Base-by-base conservation (phyloP, 2,113 vertebrate species). In the Pelobates fuscus region DNA sequence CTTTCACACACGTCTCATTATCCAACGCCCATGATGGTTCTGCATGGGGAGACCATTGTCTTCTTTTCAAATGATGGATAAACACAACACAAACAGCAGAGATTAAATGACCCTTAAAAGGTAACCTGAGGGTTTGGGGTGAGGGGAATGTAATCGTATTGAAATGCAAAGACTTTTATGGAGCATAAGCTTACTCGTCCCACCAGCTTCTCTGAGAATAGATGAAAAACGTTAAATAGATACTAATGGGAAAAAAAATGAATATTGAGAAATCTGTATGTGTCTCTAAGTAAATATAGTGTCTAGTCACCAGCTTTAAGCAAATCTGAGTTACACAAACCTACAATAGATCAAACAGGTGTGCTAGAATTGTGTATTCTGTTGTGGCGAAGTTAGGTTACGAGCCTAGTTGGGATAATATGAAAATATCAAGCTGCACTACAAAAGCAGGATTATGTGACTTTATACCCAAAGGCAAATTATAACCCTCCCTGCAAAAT, bases 71-170 rank as follows among this genome's bases (percentile, higher is more conserved):
- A 59, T 14, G 24, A 61, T 44, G 43, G 67, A 26, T 3, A 52
- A 61, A 57, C 2, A 2, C 62, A 63, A 17, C 25, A 24, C 37
- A 21, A n/a, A 44, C 25, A 23, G 25, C 70, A 32, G 67, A 10
- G 74, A 46, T 43, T 1, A 4, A 21, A 37, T 24, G 5, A 21
- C 64, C 0, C 1, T 37, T 20, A n/a, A 23, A 59, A 54, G 43
- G 55, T 67, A 76, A 52, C 32, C 12, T 12, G n/a, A 63, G 55
- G 26, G 21, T 24, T 76, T 49, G 21, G 32, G 60, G 25, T 32
- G 15, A 37, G 41, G 27, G 30, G 4, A 63, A 58, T 41, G 70
- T 46, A 66, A 46, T 21, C 61, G 61, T 20, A 18, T 11, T 26
- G 49, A 15, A n/a, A 65, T 65, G 29, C 25, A 24, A 41, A 57